Percentiles rank a stretch among this genome's conserved stretches.
phyloP scores from a whole-genome alignment of 2,888 invertebrate species.

The Aricia artaxerxes region DNA sequence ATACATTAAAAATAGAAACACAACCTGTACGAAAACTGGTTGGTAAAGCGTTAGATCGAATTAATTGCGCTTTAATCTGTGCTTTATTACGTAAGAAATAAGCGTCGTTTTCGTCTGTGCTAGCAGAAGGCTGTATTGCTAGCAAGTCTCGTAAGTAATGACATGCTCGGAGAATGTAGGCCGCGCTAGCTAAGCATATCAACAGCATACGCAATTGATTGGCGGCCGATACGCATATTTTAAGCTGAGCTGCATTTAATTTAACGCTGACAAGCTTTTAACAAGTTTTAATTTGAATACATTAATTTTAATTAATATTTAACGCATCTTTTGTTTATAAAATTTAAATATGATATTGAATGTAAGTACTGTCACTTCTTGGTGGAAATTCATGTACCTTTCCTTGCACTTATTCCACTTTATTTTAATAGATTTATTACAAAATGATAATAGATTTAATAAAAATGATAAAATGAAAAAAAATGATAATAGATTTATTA shows the following conservation, averaged over 20 bases:
- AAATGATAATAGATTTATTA: no score
- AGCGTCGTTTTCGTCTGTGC: not conserved
- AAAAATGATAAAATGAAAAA: no score
- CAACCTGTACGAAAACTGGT: conserved; percentile 27
- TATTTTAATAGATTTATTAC: no score
- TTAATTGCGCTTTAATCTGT: conserved; percentile 36
- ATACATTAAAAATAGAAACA: conserved; percentile 33
- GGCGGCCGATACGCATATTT: not conserved
- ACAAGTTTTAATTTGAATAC: not conserved
- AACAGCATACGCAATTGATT: not conserved
- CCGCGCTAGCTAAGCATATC: not conserved
- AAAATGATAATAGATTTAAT: no score
- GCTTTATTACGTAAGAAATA: not conserved
- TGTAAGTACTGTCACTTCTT: no score
- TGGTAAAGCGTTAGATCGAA: conserved; percentile 54
- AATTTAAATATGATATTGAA: no score
- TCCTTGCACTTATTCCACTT: no score
- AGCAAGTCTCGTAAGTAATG: not conserved
- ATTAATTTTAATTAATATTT: not conserved
- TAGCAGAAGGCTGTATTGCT: not conserved
- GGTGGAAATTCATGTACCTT: no score
- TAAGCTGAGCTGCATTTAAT: not conserved
- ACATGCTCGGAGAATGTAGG: conserved; percentile 4
- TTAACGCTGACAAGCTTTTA: not conserved
- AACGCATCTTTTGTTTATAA: not conserved